Base-by-base conservation (phyloP, 2,113 vertebrate genomes). In the Epinephelus cyanopodus region DNA sequence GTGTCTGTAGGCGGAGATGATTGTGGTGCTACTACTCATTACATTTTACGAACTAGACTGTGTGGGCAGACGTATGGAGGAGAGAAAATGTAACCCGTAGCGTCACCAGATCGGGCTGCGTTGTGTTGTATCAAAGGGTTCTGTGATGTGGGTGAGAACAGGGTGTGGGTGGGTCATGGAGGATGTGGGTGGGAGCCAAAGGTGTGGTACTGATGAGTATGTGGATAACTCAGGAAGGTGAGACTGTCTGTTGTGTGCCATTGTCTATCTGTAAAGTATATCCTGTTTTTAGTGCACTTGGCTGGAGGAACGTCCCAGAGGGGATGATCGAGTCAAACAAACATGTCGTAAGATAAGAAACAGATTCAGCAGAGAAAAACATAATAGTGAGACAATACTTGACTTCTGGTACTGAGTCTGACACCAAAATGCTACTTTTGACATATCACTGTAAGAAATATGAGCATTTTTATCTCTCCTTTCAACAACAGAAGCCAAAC, bases 11-110 rank as follows among this genome's bases (percentile, higher is more conserved):
- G 54, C 61, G 33, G 70, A 76, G 75, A 69, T 33, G 74, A 84
- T 68, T 67, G 60, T 18, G 25, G 84, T 77, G 79, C 79, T 83
- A 79, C 86, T 72, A 83, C 76, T 81, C 50, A 52, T 84, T 74
- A 66, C 37, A 82, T 54, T 65, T 60, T 23, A 74, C 11, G 3
- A 37, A 81, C 73, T 21, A 69, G 69, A 83, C 65, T 4, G 70
- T 61, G 76, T 74, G 56, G 71, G 85, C 54, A 48, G 78, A 80
- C 67, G n/a, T 21, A 45, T 70, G 48, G 69, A 66, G 62, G 21
- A 65, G 27, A 79, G 50, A 68, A 47, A 52, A 21, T 63, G 45
- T 37, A 47, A 76, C 48, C 5, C 6, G 71, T 58, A 76, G 53
- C 5, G 29, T 25, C 48, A 63, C 45, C 21, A 25, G n/a, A 56